Percentiles rank a stretch among this genome's conserved stretches.
phyloP scores from a whole-genome alignment of 2,113 vertebrate species.

The Clarias macrocephalus region DNA sequence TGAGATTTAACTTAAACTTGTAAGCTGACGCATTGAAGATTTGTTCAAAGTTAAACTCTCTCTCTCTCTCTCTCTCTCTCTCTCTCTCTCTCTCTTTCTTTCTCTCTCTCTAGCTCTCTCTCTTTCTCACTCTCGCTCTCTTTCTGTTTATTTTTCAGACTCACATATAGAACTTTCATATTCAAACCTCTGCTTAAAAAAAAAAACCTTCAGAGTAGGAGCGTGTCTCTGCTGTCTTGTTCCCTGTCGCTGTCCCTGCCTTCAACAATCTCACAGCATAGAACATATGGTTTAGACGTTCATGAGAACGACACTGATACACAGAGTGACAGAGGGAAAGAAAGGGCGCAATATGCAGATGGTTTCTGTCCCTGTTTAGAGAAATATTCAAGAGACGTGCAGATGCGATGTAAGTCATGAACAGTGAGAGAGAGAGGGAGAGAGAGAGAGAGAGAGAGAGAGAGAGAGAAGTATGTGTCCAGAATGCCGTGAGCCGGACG shows the following conservation, averaged over 20 bases:
- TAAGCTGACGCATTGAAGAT: not conserved
- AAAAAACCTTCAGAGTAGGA: not conserved
- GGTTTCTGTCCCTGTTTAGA: constrained; percentile 36
- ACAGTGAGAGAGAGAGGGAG: not conserved
- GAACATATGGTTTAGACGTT: constrained; percentile 29
- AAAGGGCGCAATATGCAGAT: constrained; percentile 15
- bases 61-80: not conserved
- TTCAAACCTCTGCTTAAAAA: not conserved
- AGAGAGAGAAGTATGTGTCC: constrained; percentile 3
- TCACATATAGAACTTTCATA: not conserved
- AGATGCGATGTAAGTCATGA: constrained; percentile 37
- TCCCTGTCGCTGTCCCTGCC: not conserved
- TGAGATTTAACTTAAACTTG: not conserved
- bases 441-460: not conserved
- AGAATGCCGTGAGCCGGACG: constrained; percentile 39
- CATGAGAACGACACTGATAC: not conserved
- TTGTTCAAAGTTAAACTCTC: constrained; percentile 3
- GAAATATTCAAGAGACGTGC: constrained; percentile 45
- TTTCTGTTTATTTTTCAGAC: not conserved
- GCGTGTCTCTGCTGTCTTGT: constrained; percentile 11
- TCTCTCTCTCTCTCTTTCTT: constrained; percentile 1
- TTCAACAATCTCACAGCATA: not conserved
- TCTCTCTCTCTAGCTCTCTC: not conserved
- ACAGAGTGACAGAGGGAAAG: constrained; percentile 19
- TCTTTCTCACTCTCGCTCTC: not conserved